phyloP scores from a whole-genome alignment of 2,888 invertebrate genomes.

The Autographa pulchrina region DNA sequence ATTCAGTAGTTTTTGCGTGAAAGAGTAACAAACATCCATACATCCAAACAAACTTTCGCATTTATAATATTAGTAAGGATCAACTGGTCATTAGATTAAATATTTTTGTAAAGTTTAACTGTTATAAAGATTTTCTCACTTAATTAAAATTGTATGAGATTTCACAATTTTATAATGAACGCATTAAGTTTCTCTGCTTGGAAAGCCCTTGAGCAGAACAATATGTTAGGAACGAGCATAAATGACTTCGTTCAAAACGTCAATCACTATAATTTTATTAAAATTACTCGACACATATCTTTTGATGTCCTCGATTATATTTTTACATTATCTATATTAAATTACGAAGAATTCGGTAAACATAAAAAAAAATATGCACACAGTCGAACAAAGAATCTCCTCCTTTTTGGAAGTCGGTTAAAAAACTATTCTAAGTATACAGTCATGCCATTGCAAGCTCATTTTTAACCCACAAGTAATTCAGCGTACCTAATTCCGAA shows the following conservation, averaged over 20 bases:
- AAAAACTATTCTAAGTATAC: neutral
- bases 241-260: neutral
- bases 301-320: too few relatives aligned
- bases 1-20: too few relatives aligned
- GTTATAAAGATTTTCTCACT: slow-evolving; percentile 20
- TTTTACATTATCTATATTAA: too few relatives aligned
- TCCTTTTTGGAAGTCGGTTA: too few relatives aligned
- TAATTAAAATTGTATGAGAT: slow-evolving; percentile 45
- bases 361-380: too few relatives aligned
- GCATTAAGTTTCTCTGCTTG: slow-evolving; percentile 27
- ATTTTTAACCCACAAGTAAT: neutral
- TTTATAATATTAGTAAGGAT: too few relatives aligned
- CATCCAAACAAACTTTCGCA: too few relatives aligned
- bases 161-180: slow-evolving; percentile 22
- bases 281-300: too few relatives aligned
- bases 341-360: too few relatives aligned
- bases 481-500: neutral
- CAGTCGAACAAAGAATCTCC: too few relatives aligned
- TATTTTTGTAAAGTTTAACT: neutral
- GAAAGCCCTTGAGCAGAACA: slow-evolving; percentile 13
- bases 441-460: neutral
- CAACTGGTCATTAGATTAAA: neutral
- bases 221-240: neutral
- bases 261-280: neutral
- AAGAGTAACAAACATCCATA: too few relatives aligned